Conservation (phyloP, 2,797 vertebrate species). For the Poeciliopsis gracilis region DNA sequence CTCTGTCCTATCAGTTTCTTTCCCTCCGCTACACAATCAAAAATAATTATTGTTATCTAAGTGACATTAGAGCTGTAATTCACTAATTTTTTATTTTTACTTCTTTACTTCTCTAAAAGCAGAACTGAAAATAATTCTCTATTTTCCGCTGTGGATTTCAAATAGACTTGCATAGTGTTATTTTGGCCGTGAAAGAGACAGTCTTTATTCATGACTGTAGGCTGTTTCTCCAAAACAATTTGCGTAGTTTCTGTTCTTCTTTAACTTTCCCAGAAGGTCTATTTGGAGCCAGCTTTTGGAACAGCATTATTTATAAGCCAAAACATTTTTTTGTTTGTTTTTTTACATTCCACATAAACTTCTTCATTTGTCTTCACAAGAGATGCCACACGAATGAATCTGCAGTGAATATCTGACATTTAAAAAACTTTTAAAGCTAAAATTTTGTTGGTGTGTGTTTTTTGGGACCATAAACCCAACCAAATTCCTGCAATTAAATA, state of each 20-base stretch:
- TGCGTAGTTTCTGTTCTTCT: conserved; percentile 56
- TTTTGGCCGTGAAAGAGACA: background rate
- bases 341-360: background rate
- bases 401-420: conserved; percentile 24
- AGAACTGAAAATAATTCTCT: background rate
- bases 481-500: conserved; percentile 28
- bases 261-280: conserved; percentile 16
- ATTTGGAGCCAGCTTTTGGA: conserved; percentile 43
- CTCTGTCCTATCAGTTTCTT: background rate
- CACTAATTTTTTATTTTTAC: background rate
- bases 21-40: too few species aligned
- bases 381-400: conserved; percentile 21
- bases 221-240: conserved; percentile 5
- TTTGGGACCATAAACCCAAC: conserved; percentile 35
- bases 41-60: background rate
- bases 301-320: background rate
- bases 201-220: background rate
- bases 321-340: background rate
- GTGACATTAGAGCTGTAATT: background rate
- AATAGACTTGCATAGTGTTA: background rate
- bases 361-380: conserved; percentile 18
- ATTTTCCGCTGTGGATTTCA: background rate
- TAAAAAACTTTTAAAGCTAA: background rate
- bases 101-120: background rate
- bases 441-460: background rate